Percentiles rank a stretch among this genome's conserved stretches.
phyloP scores from a whole-genome alignment of 2,797 vertebrate genomes.

The Glossophaga mutica region DNA sequence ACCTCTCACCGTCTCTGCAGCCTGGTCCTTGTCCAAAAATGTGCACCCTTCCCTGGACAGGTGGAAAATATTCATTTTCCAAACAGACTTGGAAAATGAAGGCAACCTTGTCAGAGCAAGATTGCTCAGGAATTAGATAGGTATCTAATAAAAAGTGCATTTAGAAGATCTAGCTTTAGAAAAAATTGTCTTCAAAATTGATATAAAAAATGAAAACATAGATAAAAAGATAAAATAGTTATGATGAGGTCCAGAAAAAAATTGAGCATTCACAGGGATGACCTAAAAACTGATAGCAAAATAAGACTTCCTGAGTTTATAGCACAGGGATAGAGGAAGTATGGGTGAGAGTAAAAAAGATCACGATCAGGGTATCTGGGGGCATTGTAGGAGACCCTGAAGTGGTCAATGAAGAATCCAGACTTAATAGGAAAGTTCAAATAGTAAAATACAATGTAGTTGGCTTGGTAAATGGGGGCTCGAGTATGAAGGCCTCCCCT shows the following conservation, averaged over 20 bases:
- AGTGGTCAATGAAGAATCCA: not conserved
- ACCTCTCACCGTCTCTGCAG: not conserved
- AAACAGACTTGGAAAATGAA: slow-evolving; percentile 8
- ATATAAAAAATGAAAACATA: not conserved
- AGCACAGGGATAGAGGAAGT: not conserved
- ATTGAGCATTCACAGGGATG: not conserved
- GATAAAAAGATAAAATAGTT: not conserved
- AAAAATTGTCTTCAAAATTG: not conserved
- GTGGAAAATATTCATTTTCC: not conserved
- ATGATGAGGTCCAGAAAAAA: not conserved
- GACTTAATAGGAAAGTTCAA: not conserved
- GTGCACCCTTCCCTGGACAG: not conserved
- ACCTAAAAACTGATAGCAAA: not conserved
- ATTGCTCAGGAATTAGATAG: not conserved
- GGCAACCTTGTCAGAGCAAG: not conserved
- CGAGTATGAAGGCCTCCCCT: not conserved
- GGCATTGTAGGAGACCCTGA: not conserved
- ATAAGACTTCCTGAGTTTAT: not conserved
- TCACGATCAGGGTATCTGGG: not conserved
- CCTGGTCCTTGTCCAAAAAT: not conserved
- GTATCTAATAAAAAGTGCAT: not conserved
- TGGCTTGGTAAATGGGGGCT: not conserved
- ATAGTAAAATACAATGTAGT: not conserved
- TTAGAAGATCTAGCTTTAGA: not conserved
- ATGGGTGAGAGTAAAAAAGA: not conserved